Evolutionary conservation across 2,888 invertebrate species (phyloP).

Genomic region (Hoplodrina blanda): DNA sequence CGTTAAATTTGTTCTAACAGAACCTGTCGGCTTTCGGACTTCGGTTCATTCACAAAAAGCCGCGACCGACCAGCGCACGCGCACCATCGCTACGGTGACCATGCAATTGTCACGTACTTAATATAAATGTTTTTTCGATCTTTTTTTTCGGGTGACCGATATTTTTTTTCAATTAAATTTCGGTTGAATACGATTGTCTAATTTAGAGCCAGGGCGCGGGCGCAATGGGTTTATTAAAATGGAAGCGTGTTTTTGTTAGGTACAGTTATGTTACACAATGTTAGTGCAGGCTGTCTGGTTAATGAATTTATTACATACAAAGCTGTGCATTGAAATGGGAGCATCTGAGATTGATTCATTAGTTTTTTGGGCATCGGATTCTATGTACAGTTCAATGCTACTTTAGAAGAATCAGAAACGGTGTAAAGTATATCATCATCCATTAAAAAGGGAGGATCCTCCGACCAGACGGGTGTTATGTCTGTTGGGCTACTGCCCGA

Average conservation of each 20-base stretch:
- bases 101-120: constrained; percentile 76
- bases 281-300: constrained; percentile 30
- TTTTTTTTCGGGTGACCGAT: constrained; percentile 67
- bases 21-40: constrained; percentile 80
- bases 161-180: constrained; percentile 68
- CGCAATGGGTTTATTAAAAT: constrained; percentile 63
- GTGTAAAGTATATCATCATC: no score
- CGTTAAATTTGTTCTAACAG: constrained; percentile 88
- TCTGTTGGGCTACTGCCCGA: no score
- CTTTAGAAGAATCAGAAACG: no score
- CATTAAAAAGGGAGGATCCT: no score
- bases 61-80: constrained; percentile 81
- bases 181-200: constrained; percentile 55
- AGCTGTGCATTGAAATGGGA: constrained; percentile 27
- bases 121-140: constrained; percentile 71
- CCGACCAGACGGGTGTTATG: no score
- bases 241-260: constrained; percentile 54
- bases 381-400: constrained; percentile 1
- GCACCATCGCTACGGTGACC: constrained; percentile 76
- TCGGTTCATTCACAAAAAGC: constrained; percentile 87
- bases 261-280: constrained; percentile 63
- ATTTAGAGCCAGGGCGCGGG: constrained; percentile 46
- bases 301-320: constrained; percentile 47
- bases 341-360: constrained; percentile 43
- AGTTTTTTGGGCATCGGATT: constrained; percentile 16